phyloP scores from a whole-genome alignment of 2,797 vertebrate genomes.

The Mormyrus hasselquistii region DNA sequence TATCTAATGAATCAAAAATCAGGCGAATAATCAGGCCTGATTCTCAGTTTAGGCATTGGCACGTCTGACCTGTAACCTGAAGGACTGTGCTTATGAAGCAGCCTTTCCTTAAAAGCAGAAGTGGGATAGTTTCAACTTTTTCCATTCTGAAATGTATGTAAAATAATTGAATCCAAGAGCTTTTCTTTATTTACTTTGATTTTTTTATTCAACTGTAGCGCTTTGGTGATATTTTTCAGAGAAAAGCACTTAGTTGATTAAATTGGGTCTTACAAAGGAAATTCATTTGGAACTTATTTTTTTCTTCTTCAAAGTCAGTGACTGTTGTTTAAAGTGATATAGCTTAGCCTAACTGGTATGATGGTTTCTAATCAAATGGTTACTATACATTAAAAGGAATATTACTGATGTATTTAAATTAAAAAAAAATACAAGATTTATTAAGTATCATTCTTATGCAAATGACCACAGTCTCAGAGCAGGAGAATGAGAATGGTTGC shows the following conservation, averaged over 20 bases:
- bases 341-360: background rate
- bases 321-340: background rate
- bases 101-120: background rate
- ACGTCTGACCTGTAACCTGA: background rate
- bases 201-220: background rate
- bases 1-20: background rate
- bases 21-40: background rate
- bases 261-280: background rate
- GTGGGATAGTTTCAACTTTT: background rate
- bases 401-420: background rate
- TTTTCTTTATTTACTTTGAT: background rate
- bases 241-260: background rate
- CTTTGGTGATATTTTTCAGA: background rate
- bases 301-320: slow-evolving; percentile 8
- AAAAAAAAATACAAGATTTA: background rate
- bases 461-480: background rate
- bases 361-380: background rate
- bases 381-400: background rate
- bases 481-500: slow-evolving; percentile 1
- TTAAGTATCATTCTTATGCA: background rate
- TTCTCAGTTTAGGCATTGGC: background rate
- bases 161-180: background rate
- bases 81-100: background rate
- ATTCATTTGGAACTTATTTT: background rate
- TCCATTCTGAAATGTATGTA: background rate